Base-by-base conservation (phyloP, 2,113 vertebrate species). In the Eidolon helvum region DNA sequence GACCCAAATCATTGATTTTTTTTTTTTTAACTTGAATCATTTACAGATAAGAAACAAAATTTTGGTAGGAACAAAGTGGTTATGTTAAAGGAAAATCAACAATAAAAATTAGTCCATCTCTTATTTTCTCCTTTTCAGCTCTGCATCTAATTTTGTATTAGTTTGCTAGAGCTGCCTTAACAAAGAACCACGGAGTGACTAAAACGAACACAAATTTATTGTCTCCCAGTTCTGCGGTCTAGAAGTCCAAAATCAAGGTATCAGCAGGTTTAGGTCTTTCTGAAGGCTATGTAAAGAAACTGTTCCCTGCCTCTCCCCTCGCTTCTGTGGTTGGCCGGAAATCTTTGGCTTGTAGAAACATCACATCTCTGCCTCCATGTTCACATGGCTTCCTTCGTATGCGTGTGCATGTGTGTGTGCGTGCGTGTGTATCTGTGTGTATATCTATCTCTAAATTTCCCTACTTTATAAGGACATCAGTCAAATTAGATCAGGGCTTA, bases 1-100 rank as follows among this genome's bases (percentile, higher is more conserved):
- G 30, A 30, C 57, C 35, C 89, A 89, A 63, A 50, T 91, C 80
- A 96, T 78, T 94, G 87, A 95, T 96, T 77, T 96, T 57, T 48
- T 96, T 57, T 48, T 68, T 93, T 86, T 63, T 68, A 61, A 61
- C 24, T 43, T 71, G 35, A 72, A 68, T 87, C 69, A 53, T 1
- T 86, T 35, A 77, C 59, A 57, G 12, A 24, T 24, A 61, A 92
- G 24, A 95, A 90, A 86, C 43, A 77, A 79, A 92, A 50, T 79
- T 33, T 48, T 85, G 6, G 35, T 95, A 69, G 50, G 50, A 96
- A 94, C 19, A 90, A 80, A 93, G 21, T 68, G 12, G 45, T 94
- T 83, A 93, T 86, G 59, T 84, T 71, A 90, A 97, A 88, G 1
- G 90, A 50, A 74, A 88, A 78, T 86, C 69, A 93, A 87, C 74